Base-by-base conservation (phyloP, 1,140 invertebrate species). In the Diprion similis region DNA sequence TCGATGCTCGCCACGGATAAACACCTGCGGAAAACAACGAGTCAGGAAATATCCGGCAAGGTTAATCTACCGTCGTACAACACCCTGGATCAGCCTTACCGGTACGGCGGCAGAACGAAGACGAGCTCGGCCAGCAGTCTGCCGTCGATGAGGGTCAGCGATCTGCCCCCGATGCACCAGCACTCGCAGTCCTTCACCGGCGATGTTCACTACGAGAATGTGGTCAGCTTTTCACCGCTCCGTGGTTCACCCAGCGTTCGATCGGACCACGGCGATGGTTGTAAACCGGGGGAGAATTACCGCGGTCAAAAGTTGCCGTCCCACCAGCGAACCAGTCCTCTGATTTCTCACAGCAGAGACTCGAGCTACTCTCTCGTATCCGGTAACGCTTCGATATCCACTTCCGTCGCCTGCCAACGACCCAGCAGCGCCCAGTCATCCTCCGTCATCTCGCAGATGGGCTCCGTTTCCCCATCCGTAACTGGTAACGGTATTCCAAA, bases 161-260 rank as follows among this genome's bases (percentile, higher is more conserved):
- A 88, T 17, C 24, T 77, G 2, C 79, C 83, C 0, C 85, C 83
- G 0, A 78, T 77, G 15, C 82, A 85, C 19, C 86, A 87, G 15
- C 86, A 88, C 46, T 87, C 86, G 0, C 82, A 84, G 15, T 87
- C 86, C 0, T 88, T 87, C 64, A 88, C 85, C 7, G 86, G 85
- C 0, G 84, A 88, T 19, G 77, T 81, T 4, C 86, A 88, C 73
- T 88, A 88, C 74, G 86, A 88, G 47, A 88, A 88, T 51, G 72
- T 88, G 0, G 71, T 79, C 1, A 87, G 76, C 11, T 88, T 87
- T 19, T 84, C 83, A 0, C 83, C 86, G 0, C 24, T 86, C 1
- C 67, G 79, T 68, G 51, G 71, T 19, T 79, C 78, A 0, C 81
- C 82, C 0, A 78, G 77, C 0, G 10, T 80, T 2, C 70, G 73